Base-by-base conservation (phyloP, 2,888 invertebrate species). In the Drosophila siamana region DNA sequence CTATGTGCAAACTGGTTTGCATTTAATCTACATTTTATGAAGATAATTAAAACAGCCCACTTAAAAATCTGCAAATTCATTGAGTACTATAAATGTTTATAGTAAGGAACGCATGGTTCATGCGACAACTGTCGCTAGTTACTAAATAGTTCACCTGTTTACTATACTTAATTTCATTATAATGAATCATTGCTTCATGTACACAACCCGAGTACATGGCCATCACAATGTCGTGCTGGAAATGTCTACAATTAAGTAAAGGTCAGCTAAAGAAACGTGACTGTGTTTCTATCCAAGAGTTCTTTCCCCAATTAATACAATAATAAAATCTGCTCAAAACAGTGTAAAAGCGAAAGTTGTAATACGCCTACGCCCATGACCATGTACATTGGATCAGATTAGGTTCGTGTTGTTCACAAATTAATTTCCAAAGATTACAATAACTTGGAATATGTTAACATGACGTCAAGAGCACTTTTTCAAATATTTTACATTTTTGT, bases 221-320 rank as follows among this genome's bases (percentile, higher is more conserved):
- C 19, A 48, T 33, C n/a, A 15, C 11, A 68, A 70, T 67, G 51
- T 80, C 70, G 69, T 80, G 76, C 55, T 62, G 63, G 41, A 74
- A 78, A 78, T 83, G 59, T 54, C 61, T 50, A 60, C 70, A 80
- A 87, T 84, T 87, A 84, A 85, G 75, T 43, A 87, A 78, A 81
- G 87, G 82, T 79, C 79, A 77, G 30, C 30, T 22, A 46, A 59
- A 33, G 55, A 54, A 71, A 66, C 74, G 57, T 70, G 66, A 66
- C 70, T 15, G 51, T 24, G 15, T 15, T 13, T 13, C 16, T 2
- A 13, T 22, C 6, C 26, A 41, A 36, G 8, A 30, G 11, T 13
- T 54, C 22, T 30, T 11, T 6, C 33, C 40, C 26, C 28, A 22
- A 22, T 9, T 16, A 16, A 7, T 15, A 30, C 50, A 38, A 51